Evolutionary conservation across 2,797 vertebrate genomes (phyloP), one percentile per base, ranked within the genome.

Genomic region (Notolepis coatsorum): DNA sequence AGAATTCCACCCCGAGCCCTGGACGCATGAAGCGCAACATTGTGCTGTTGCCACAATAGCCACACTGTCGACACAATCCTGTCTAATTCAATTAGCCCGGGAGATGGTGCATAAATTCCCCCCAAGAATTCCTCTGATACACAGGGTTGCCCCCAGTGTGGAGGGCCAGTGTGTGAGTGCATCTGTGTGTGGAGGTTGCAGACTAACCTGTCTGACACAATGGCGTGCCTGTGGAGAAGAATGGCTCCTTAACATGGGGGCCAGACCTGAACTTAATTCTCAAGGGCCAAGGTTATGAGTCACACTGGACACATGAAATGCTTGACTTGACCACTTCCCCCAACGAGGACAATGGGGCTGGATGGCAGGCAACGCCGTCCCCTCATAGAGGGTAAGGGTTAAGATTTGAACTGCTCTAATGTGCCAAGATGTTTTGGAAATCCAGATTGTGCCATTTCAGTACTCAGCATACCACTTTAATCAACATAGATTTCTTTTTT

Each of bases 111-210:
- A 94, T 96, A 96, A 96, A 97, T 96, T 97, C 95, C 95, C 95
- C 95, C 95, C 92, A 96, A 96, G 95, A 97, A 96, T 97, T 96
- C 95, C 94, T 97, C 94, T 96, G 96, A 96, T 96, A 94, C 95
- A 80, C 89, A 93, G 93, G 94, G 92, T 94, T 93, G 94, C 93
- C 93, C 94, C 93, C 88, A 86, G 91, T 91, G 92, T 86, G 87
- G 83, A 33, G 72, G 89, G 87, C 84, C 78, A 82, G 87, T 92
- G 92, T 92, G 92, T 91, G 93, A 93, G 92, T 90, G 46, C 37
- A 91, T 91, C 91, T 91, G 55, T 60, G 65, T 60, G 13, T 3
- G 15, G 38, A 28, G 30, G 66, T 38, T 47, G 5, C 10, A 37
- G 25, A 55, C 55, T 78, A 80, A 84, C 76, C 74, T 81, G 76